phyloP scores from a whole-genome alignment of 2,797 vertebrate genomes.

The Crocidura indochinensis region DNA sequence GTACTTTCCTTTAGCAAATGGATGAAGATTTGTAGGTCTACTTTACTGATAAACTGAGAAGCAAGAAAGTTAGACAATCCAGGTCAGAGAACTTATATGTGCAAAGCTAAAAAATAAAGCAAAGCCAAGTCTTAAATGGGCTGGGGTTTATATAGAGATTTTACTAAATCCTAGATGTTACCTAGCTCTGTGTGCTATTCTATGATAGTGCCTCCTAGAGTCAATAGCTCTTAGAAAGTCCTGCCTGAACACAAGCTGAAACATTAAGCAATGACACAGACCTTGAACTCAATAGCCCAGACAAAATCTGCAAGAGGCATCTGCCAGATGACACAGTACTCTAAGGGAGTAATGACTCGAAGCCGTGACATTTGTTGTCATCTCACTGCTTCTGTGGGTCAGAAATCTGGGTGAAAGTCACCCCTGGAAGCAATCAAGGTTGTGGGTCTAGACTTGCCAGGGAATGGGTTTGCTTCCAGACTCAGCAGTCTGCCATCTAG shows the following conservation, averaged over 20 bases:
- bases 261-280: background rate
- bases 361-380: background rate
- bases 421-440: background rate
- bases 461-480: background rate
- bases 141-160: background rate
- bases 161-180: background rate
- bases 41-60: background rate
- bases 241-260: background rate
- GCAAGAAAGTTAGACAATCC: background rate
- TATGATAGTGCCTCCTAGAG: background rate
- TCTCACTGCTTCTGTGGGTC: background rate
- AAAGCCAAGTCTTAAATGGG: background rate
- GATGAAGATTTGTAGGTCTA: background rate
- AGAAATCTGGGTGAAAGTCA: background rate
- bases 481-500: background rate
- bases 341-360: background rate
- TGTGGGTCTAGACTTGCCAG: background rate
- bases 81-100: background rate
- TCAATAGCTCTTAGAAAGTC: rapidly evolving
- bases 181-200: rapidly evolving
- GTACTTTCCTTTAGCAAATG: background rate
- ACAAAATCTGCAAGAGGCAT: background rate
- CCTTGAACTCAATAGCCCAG: background rate
- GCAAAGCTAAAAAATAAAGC: background rate
- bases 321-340: background rate